Conservation (phyloP, 2,113 vertebrate species). For the Prochilodus magdalenae region DNA sequence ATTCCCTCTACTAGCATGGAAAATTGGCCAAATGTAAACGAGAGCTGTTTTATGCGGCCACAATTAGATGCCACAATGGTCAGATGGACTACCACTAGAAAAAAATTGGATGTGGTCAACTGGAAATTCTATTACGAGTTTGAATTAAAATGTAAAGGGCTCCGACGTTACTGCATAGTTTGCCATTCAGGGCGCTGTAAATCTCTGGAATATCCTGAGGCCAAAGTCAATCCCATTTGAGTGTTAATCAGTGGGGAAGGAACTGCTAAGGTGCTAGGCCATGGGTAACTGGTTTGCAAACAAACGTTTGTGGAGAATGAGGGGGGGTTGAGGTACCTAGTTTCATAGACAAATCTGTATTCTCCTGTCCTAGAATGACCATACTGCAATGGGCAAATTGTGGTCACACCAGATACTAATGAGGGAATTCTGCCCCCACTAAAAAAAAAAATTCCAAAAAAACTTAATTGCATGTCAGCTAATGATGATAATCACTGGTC, state of each 20-base stretch:
- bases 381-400: too few species aligned
- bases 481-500: too few species aligned
- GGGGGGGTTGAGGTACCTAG: not conserved
- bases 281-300: constrained; percentile 44
- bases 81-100: constrained; percentile 41
- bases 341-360: too few species aligned
- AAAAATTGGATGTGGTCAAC: constrained; percentile 61
- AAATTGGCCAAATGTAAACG: constrained; percentile 29
- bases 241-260: constrained; percentile 52
- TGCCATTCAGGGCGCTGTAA: constrained; percentile 54
- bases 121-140: constrained; percentile 62
- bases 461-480: too few species aligned
- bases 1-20: not conserved
- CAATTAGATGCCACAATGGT: constrained; percentile 49
- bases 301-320: constrained; percentile 16
- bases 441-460: too few species aligned
- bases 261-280: constrained; percentile 36
- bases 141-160: constrained; percentile 61
- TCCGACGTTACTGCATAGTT: constrained; percentile 54
- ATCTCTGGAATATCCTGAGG: constrained; percentile 52
- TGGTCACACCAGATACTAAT: too few species aligned
- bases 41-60: constrained; percentile 29
- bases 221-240: constrained; percentile 29
- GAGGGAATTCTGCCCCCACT: too few species aligned
- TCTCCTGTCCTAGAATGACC: too few species aligned